Evolutionary conservation across 30 jellyfish, hydroid and myxozoan genomes (phyloP).

Genomic region (Morbakka virulenta): DNA sequence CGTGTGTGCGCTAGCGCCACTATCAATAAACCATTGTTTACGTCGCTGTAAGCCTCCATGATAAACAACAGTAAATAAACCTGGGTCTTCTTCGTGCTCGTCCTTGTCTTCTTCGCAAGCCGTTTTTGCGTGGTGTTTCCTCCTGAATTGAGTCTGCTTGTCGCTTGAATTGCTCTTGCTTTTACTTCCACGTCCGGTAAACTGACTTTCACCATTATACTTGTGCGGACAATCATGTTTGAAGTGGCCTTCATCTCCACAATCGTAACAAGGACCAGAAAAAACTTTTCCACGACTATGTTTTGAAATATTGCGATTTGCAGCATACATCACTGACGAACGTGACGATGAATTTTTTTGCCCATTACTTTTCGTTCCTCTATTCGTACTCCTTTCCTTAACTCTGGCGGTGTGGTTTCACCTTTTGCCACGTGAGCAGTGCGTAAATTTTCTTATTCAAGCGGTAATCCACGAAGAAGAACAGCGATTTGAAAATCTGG

Average conservation of each 20-base stretch:
- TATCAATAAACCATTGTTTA: not conserved
- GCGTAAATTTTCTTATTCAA: not conserved
- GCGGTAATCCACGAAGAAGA: not conserved
- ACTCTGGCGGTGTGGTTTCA: not conserved
- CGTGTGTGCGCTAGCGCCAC: not conserved
- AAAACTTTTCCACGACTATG: not conserved
- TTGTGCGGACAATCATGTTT: not conserved
- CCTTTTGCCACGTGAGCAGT: not conserved
- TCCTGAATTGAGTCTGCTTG: not conserved
- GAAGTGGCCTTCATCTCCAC: not conserved
- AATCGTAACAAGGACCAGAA: not conserved
- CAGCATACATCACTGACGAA: not conserved
- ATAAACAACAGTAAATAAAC: not conserved
- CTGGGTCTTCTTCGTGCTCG: not conserved
- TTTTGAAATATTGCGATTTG: not conserved
- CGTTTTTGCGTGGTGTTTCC: no score
- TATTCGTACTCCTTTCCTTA: not conserved
- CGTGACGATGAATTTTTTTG: not conserved
- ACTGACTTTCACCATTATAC: not conserved
- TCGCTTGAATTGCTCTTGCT: not conserved
- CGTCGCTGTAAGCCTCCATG: not conserved
- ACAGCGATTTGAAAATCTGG: not conserved
- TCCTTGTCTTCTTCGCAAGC: no score
- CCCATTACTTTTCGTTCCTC: not conserved
- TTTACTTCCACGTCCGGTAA: not conserved